phyloP scores from a whole-genome alignment of 2,797 vertebrate genomes.

The Trachops cirrhosus region DNA sequence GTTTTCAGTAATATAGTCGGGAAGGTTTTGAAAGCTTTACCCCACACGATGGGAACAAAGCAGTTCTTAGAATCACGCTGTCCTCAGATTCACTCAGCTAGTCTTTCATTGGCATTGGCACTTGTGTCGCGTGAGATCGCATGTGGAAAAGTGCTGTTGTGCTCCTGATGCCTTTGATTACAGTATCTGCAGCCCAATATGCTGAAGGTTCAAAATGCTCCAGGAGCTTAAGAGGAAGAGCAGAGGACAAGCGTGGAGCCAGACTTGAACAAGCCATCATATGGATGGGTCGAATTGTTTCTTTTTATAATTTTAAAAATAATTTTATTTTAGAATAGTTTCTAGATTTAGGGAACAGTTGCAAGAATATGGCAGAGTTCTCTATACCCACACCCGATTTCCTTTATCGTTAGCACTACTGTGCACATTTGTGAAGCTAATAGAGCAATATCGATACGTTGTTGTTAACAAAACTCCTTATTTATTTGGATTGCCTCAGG shows the following conservation, averaged over 20 bases:
- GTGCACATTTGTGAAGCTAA: background rate
- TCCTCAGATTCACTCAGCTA: background rate
- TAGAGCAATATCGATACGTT: background rate
- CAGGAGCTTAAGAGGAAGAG: background rate
- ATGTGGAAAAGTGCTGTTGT: background rate
- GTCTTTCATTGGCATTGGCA: background rate
- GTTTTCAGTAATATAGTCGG: background rate
- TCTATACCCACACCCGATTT: background rate
- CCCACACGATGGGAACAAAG: background rate
- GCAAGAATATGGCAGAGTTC: background rate
- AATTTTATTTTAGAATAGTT: constrained; percentile 30
- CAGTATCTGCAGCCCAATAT: background rate
- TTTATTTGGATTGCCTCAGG: background rate
- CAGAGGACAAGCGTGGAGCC: background rate
- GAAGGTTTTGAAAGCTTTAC: background rate
- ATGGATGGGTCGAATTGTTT: background rate
- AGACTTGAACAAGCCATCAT: background rate
- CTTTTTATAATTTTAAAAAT: constrained; percentile 20
- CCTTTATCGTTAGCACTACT: background rate
- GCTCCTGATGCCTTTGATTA: constrained; percentile 20
- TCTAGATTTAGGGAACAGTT: constrained; percentile 11
- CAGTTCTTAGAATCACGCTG: background rate
- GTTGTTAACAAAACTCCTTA: background rate
- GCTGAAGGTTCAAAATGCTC: constrained; percentile 11
- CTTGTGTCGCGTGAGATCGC: background rate